phyloP scores from a whole-genome alignment of 2,113 vertebrate species.

The Bufo bufo region DNA sequence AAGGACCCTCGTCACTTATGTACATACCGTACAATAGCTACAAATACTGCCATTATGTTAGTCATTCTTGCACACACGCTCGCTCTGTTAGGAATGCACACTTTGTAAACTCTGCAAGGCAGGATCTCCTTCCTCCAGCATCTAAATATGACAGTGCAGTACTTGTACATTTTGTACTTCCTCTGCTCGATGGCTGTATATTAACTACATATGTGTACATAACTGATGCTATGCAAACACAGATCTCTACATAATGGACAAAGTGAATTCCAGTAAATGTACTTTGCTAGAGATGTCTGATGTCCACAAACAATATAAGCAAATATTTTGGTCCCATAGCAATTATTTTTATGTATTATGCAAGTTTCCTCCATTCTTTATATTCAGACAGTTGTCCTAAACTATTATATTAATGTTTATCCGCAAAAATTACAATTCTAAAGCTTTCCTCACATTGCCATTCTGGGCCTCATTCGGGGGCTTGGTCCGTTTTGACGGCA shows the following conservation, averaged over 20 bases:
- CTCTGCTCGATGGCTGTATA: neutral
- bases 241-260: neutral
- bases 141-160: conserved; percentile 8
- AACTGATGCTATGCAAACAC: conserved; percentile 2
- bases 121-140: neutral
- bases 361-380: neutral
- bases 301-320: neutral
- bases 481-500: too few relatives aligned
- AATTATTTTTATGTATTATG: neutral
- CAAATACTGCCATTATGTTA: neutral
- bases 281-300: neutral
- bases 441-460: too few relatives aligned
- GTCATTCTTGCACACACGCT: neutral
- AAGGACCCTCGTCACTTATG: neutral
- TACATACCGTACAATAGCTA: neutral
- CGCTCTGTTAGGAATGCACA: neutral
- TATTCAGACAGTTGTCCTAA: neutral
- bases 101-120: neutral
- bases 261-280: neutral
- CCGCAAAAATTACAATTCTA: too few relatives aligned
- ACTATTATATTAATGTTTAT: too few relatives aligned
- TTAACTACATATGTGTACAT: conserved; percentile 15
- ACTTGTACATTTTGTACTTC: conserved; percentile 38
- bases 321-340: neutral
- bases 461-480: too few relatives aligned